Base-by-base conservation (phyloP, 2,797 vertebrate species). In the Macroramphosus scolopax region DNA sequence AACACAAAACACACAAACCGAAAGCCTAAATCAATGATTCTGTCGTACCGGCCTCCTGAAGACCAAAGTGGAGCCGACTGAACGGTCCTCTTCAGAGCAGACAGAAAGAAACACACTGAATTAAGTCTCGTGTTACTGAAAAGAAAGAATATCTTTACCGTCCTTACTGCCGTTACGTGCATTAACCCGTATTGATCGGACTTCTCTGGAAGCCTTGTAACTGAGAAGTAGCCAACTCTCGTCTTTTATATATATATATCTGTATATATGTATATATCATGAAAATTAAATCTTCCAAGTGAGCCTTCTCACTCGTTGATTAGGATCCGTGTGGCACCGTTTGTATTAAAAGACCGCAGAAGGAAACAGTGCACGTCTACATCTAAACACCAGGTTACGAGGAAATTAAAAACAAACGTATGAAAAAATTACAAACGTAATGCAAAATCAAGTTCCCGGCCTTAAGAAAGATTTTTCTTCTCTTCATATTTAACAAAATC, bases 21-120 rank as follows among this genome's bases (percentile, higher is more conserved):
- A 12, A 37, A 22, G 3, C 20, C 20, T 30, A 40, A 11, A 52
- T 53, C 57, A 35, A 24, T 34, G 46, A 29, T 37, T 68, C 34
- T 38, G 29, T 31, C 78, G 89, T 73, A 89, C 87, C 87, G n/a
- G n/a, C n/a, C n/a, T n/a, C n/a, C n/a, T 60, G 26, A 67, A 66
- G 67, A 75, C 68, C 61, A 66, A 70, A 54, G 32, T n/a, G 56
- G 29, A 61, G n/a, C n/a, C n/a, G n/a, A n/a, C n/a, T n/a, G n/a
- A n/a, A n/a, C n/a, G n/a, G n/a, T n/a, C n/a, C n/a, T n/a, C n/a
- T n/a, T n/a, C n/a, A n/a, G n/a, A n/a, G n/a, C n/a, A n/a, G n/a
- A n/a, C n/a, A n/a, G n/a, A n/a, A n/a, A n/a, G n/a, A n/a, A n/a
- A n/a, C n/a, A n/a, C n/a, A n/a, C n/a, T n/a, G n/a, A n/a, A n/a